Conservation (phyloP, 2,113 vertebrate genomes). For the Boleophthalmus pectinirostris region DNA sequence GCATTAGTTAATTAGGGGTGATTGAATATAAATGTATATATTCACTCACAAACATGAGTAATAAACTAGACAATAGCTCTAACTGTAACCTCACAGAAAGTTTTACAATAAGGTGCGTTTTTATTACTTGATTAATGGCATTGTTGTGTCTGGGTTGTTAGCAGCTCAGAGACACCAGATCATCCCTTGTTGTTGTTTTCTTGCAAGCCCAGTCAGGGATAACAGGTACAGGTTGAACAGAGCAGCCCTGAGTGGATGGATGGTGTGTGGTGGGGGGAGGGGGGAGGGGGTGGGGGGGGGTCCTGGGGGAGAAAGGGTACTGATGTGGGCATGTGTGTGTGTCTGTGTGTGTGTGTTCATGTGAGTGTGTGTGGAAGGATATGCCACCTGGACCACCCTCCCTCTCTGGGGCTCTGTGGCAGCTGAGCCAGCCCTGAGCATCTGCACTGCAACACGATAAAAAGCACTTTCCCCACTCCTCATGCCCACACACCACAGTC, state of each 20-base stretch:
- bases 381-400: slow-evolving; percentile 67
- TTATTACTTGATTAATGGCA: slow-evolving; percentile 10
- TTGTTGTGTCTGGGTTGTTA: not conserved
- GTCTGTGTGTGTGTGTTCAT: slow-evolving; percentile 15
- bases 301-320: slow-evolving; percentile 34
- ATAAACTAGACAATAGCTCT: too few relatives aligned
- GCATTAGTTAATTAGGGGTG: too few relatives aligned
- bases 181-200: slow-evolving; percentile 48
- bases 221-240: slow-evolving; percentile 57
- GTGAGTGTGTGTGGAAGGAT: slow-evolving; percentile 41
- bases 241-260: slow-evolving; percentile 39
- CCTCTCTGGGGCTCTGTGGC: slow-evolving; percentile 67
- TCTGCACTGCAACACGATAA: slow-evolving; percentile 76
- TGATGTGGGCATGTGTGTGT: slow-evolving; percentile 34
- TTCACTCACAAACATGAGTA: too few relatives aligned
- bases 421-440: slow-evolving; percentile 76
- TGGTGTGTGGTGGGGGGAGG: not conserved
- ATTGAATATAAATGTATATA: too few relatives aligned
- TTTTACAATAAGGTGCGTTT: too few relatives aligned
- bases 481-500: slow-evolving; percentile 28
- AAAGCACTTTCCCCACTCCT: slow-evolving; percentile 53
- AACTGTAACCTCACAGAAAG: too few relatives aligned
- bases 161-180: not conserved
- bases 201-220: slow-evolving; percentile 45
- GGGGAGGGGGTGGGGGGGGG: slow-evolving; percentile 20